Conservation (phyloP, 2,888 invertebrate genomes). For the Microchrysa polita region DNA sequence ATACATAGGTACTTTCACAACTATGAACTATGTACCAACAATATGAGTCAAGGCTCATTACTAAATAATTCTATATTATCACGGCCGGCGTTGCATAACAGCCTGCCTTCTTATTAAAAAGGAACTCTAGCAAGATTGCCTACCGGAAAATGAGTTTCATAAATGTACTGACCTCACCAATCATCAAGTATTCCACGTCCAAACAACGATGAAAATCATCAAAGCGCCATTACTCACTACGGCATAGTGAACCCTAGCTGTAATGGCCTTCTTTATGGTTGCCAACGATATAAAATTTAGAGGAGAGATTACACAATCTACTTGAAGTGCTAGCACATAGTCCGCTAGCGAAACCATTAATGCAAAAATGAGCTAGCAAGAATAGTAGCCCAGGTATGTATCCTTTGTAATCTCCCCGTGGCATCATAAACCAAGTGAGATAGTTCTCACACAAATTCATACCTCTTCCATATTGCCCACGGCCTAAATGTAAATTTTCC, state of each 20-base stretch:
- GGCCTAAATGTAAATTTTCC: background rate
- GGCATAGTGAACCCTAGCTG: background rate
- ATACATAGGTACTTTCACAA: too few species aligned
- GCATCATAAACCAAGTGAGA: conserved; percentile 12
- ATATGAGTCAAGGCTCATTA: too few species aligned
- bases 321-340: background rate
- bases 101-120: too few species aligned
- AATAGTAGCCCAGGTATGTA: too few species aligned
- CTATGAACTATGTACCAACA: too few species aligned
- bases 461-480: background rate
- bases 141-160: too few species aligned
- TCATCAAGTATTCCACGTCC: too few species aligned
- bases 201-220: background rate
- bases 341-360: background rate
- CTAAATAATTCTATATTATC: too few species aligned
- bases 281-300: conserved; percentile 17
- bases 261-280: conserved; percentile 24
- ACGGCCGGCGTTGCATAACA: too few species aligned
- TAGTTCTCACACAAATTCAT: background rate
- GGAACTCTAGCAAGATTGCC: too few species aligned
- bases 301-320: background rate
- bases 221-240: conserved; percentile 15
- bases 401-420: background rate
- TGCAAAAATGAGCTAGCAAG: background rate
- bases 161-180: too few species aligned